Evolutionary conservation across 2,797 vertebrate genomes (phyloP), one percentile per base, ranked within the genome.

Genomic region (Sardinella longiceps): DNA sequence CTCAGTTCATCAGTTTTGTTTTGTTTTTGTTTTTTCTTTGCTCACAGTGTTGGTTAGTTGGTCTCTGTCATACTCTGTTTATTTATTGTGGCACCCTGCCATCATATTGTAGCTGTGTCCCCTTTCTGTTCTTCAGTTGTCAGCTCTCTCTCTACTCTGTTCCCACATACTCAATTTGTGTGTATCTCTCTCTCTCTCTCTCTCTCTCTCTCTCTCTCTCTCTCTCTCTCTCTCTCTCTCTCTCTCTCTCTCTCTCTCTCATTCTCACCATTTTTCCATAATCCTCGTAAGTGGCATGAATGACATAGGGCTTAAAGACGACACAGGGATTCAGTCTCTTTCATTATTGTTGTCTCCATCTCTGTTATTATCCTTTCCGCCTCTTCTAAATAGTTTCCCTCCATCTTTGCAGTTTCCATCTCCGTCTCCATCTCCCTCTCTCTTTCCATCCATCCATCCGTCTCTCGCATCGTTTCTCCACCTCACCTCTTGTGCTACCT

Each of bases 1-100:
- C 33, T 77, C 70, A 77, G 33, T 77, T 77, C 70, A 77, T 43
- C 70, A 39, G 20, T 43, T 37, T 58, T 83, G 28, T 51, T 83
- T 39, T n/a, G n/a, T n/a, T n/a, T 86, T 33, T 51, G 20, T 46
- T 48, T 48, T 48, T 48, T 56, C 12, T 48, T 48, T 56, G 39
- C 25, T 37, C 56, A 10, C 70, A 77, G 37, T 43, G 37, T 43
- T 43, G 70, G 70, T 39, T 6, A 20, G 2, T 23, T 53, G 4
- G 51, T 53, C 51, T 53, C 51, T 14, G 1, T 50, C 48, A 50
- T 50, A 50, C 48, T 50, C 53, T 56, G 5, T 56, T 56, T 56
- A 1, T 56, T 56, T 56, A 1, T 23, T 56, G 20, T 56, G 53
- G 53, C 53, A 56, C 6, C 3, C 18, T 5, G 2, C 10, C n/a